phyloP scores from a whole-genome alignment of 2,113 vertebrate genomes.

The Erpornis zantholeuca region DNA sequence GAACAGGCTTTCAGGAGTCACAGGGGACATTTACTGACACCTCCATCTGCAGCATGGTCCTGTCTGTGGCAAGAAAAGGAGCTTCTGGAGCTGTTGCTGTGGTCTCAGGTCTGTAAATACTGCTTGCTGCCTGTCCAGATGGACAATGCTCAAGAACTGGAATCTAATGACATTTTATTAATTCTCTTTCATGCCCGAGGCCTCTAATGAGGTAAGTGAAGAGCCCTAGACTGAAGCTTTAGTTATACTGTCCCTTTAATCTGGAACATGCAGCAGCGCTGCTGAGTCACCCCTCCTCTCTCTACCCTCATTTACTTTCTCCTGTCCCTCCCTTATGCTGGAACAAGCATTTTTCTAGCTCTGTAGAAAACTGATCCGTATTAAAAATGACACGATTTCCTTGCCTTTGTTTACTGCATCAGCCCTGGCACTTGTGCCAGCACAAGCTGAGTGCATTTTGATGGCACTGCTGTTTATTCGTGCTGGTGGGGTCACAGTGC shows the following conservation, averaged over 20 bases:
- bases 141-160: background rate
- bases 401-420: background rate
- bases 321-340: background rate
- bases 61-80: background rate
- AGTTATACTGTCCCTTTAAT: background rate
- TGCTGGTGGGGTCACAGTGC: background rate
- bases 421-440: background rate
- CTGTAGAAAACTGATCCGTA: background rate
- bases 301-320: background rate
- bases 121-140: background rate
- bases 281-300: background rate
- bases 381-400: background rate
- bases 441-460: background rate
- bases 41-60: background rate
- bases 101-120: background rate
- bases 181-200: background rate
- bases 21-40: background rate
- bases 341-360: background rate
- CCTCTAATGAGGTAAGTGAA: background rate
- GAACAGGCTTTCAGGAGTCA: background rate
- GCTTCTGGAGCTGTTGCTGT: background rate
- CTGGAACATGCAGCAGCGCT: background rate
- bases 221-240: background rate
- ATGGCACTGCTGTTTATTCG: background rate
- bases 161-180: background rate